phyloP scores from a whole-genome alignment of 2,888 invertebrate genomes.

The Deilephila elpenor region DNA sequence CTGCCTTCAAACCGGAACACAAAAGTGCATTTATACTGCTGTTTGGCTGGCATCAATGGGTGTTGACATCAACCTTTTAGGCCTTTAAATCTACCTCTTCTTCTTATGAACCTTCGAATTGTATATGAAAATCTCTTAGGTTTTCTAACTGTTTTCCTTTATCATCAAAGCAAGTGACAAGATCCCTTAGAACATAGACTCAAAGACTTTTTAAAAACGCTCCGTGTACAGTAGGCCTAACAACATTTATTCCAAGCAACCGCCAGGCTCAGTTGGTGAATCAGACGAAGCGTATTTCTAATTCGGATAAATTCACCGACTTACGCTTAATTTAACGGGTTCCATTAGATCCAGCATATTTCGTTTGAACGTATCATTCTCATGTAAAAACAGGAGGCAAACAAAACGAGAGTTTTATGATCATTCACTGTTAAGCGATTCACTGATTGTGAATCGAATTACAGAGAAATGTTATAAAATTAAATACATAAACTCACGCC shows the following conservation, averaged over 20 bases:
- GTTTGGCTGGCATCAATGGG: too few species aligned
- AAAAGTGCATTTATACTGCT: too few species aligned
- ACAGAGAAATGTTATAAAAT: neutral
- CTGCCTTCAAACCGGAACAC: too few species aligned
- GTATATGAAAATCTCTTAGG: too few species aligned
- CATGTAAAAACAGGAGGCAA: conserved; percentile 12
- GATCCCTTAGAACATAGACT: too few species aligned
- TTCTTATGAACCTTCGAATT: too few species aligned
- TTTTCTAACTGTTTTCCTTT: too few species aligned
- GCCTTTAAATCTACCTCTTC: too few species aligned
- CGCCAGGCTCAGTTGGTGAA: conserved; percentile 39
- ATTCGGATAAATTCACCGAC: conserved; percentile 55
- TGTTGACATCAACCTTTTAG: too few species aligned
- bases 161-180: too few species aligned
- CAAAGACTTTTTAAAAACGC: neutral
- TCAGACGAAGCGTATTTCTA: conserved; percentile 44
- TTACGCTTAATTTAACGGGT: conserved; percentile 60
- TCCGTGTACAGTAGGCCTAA: neutral
- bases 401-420: neutral
- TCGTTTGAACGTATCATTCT: conserved; percentile 38
- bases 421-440: neutral
- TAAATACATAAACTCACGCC: too few species aligned
- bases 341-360: conserved; percentile 40
- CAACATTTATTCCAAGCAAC: conserved; percentile 35
- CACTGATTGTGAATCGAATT: neutral